Evolutionary conservation across 2,888 invertebrate species (phyloP), one percentile per base, ranked within the genome.

Genomic region (Siphlonurus alternatus): DNA sequence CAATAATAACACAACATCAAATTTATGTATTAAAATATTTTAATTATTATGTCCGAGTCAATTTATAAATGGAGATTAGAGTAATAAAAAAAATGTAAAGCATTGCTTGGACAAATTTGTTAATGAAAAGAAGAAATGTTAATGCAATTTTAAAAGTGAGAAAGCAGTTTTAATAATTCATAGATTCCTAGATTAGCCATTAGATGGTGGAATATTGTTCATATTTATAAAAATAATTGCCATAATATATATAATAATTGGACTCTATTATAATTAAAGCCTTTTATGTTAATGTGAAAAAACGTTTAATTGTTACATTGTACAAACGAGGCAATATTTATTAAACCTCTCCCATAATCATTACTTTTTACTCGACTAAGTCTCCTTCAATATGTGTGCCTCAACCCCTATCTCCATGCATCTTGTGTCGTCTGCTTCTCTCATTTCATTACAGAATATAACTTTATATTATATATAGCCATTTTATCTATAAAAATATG

Each of bases 261-360:
- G 38, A 38, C 38, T 38, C 38, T 38, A 38, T 38, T 38, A 38
- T 38, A 61, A 65, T 65, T 64, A 61, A 64, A 67, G 66, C 65
- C 65, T 67, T 68, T 68, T 65, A 66, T 65, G 66, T 67, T 66
- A 67, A 64, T 70, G 65, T 69, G 7, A 38, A 38, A 10, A 38
- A 38, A 38, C 5, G n/a, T n/a, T n/a, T 10, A 38, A 38, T 10
- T 38, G 38, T 69, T 68, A 68, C 67, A 75, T 74, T 78, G 77
- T 78, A 78, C 75, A 77, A 77, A 77, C 71, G 75, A 76, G 76
- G 77, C 77, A 78, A 78, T 77, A 77, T 76, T 74, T 72, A 72
- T 72, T 69, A 70, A 64, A 71, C 68, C 69, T 69, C 73, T 75
- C 72, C 72, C 73, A 72, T 72, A 73, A 75, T 73, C 73, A 73